These are phyloP conservation scores for Caenorhabditis elegans DNA, from an alignment of 1,140 invertebrate genomes.

Conservation along the genomic window WBcel235 BX284605.5:10296501-10297000, in stretches of 20 bases:
- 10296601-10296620: background rate
- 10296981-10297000: too few relatives aligned
- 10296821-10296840: background rate
- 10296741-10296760: slow-evolving; percentile 25
- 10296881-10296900: slow-evolving; percentile 6
- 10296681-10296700: background rate
- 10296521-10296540: background rate
- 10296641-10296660: background rate
- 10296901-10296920: background rate
- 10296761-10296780: slow-evolving; percentile 4
- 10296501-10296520: background rate
- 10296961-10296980: too few relatives aligned
- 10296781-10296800: background rate
- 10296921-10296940: background rate
- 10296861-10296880: background rate
- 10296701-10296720: slow-evolving; percentile 6
- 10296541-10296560: background rate
- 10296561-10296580: too few relatives aligned
- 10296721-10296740: slow-evolving; percentile 5
- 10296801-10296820: slow-evolving; percentile 21
- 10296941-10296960: background rate
- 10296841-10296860: background rate
- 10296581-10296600: background rate
- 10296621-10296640: slow-evolving; percentile 6
- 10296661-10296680: background rate